Evolutionary conservation across 1,140 invertebrate genomes (phyloP), one percentile per base, ranked within the genome.

Genomic region (Neodiprion pinetum): DNA sequence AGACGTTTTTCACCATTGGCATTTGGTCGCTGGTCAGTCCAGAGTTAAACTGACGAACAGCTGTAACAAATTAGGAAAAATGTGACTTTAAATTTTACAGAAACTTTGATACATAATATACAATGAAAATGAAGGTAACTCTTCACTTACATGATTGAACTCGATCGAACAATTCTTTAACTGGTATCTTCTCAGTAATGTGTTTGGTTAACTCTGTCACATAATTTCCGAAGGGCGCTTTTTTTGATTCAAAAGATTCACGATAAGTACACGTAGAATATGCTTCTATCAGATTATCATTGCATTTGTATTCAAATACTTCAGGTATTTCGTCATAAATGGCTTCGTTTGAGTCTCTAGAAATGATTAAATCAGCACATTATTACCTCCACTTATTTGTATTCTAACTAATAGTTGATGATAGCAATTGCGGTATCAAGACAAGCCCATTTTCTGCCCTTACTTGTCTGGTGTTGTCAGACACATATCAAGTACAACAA

Each of bases 401-500:
- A 40, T 40, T 40, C 28, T 40, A 40, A 40, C 12, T 28, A 73
- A 9, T 70, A 66, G 8, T 40, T 68, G 17, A 9, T n/a, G n/a
- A 71, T 1, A 53, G 61, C 7, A 65, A 14, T 65, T 3, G 2
- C 1, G 17, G 12, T 65, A 65, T 72, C 50, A 72, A 71, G 68
- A 40, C 68, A 17, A 53, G 67, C 23, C 1, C 5, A 8, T 71
- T 49, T 71, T 9, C 48, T 53, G 69, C 9, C 49, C 50, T 72
- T 80, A 81, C 85, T 80, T 81, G 68, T 78, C 75, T 21, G 84
- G 84, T 71, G 83, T 74, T 66, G 80, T 84, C 78, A 86, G 85
- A 66, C 87, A 88, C 79, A 84, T 87, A 47, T 88, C 87, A 10
- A 88, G 79, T 10, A 88, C 82, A 12, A 84, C 75, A 71, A 87